Conservation (phyloP, 2,797 vertebrate species). For the Tenualosa ilisha region DNA sequence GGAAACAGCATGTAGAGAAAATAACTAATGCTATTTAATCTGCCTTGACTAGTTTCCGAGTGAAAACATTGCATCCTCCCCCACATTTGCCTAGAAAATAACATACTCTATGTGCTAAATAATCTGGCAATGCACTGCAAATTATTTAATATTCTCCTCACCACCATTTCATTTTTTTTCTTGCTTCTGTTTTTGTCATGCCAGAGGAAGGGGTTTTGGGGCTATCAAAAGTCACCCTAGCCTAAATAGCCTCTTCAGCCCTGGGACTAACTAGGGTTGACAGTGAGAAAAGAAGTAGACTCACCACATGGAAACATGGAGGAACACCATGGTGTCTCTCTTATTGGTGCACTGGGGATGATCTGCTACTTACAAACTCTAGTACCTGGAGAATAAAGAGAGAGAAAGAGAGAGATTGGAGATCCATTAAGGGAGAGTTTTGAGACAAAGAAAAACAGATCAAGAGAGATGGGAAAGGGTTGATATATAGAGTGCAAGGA, state of each 20-base stretch:
- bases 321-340: slow-evolving; percentile 54
- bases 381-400: slow-evolving; percentile 17
- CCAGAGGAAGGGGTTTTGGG: slow-evolving; percentile 39
- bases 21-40: neutral
- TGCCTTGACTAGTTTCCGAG: neutral
- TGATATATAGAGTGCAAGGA: neutral
- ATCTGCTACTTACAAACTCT: neutral
- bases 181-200: neutral
- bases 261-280: slow-evolving; percentile 50
- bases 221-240: slow-evolving; percentile 44
- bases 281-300: slow-evolving; percentile 47
- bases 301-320: slow-evolving; percentile 63
- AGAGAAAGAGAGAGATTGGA: slow-evolving; percentile 26
- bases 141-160: neutral
- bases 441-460: slow-evolving; percentile 39
- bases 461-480: slow-evolving; percentile 49
- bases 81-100: neutral
- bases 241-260: slow-evolving; percentile 36
- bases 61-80: neutral
- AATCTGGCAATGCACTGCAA: neutral
- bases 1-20: neutral
- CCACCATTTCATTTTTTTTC: neutral
- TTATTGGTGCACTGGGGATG: neutral
- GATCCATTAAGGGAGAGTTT: neutral
- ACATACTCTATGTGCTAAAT: neutral